Evolutionary conservation across 2,797 vertebrate genomes (phyloP).

Genomic region (Cuniculus paca): DNA sequence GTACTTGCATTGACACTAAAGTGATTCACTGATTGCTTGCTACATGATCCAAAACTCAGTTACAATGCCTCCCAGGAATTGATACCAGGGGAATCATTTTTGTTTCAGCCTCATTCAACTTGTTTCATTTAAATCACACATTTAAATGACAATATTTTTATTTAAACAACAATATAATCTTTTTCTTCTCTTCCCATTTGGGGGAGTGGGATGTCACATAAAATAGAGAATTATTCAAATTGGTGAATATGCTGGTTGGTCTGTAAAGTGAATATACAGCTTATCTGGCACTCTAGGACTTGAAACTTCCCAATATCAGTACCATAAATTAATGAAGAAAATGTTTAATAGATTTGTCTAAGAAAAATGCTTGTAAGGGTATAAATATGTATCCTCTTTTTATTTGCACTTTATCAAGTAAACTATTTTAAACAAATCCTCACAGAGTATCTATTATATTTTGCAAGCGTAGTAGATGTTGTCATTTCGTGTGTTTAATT

Average conservation of each 20-base stretch:
- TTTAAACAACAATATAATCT: neutral
- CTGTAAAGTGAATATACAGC: neutral
- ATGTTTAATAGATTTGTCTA: neutral
- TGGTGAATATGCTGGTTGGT: neutral
- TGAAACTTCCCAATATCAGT: neutral
- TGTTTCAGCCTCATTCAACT: neutral
- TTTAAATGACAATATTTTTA: neutral
- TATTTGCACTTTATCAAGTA: neutral
- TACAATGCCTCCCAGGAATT: neutral
- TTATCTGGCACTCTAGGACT: neutral
- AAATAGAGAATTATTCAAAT: slow-evolving; percentile 8
- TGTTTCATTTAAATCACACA: neutral
- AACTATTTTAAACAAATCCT: neutral
- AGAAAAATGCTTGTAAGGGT: neutral
- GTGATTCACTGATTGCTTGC: neutral
- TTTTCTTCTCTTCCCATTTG: neutral
- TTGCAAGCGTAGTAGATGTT: neutral
- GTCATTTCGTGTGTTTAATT: neutral
- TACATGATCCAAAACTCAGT: neutral
- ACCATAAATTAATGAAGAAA: neutral
- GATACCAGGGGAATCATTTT: neutral
- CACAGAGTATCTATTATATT: neutral
- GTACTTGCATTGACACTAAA: neutral
- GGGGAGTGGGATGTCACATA: neutral
- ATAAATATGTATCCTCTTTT: neutral